Conservation (phyloP, 2,797 vertebrate genomes). For the Microctenopoma steveboyesi region DNA sequence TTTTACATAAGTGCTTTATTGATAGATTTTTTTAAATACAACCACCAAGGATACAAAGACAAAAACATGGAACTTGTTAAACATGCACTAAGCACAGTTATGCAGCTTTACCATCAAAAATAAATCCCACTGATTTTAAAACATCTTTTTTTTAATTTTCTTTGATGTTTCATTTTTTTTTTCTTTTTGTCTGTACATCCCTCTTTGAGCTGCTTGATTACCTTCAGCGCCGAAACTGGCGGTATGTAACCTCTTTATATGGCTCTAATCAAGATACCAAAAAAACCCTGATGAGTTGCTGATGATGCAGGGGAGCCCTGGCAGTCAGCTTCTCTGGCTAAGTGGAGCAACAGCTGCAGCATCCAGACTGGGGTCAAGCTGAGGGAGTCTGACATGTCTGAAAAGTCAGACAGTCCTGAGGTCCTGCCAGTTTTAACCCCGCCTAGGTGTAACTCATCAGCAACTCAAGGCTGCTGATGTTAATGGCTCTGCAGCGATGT, state of each 20-base stretch:
- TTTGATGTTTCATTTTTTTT: slow-evolving; percentile 14
- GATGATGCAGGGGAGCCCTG: slow-evolving; percentile 44
- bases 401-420: slow-evolving; percentile 1
- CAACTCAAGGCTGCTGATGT: neutral
- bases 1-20: neutral
- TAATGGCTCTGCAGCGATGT: slow-evolving; percentile 16
- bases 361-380: slow-evolving; percentile 43
- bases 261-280: slow-evolving; percentile 51
- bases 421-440: slow-evolving; percentile 19
- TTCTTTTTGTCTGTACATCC: slow-evolving; percentile 8
- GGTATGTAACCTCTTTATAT: slow-evolving; percentile 38
- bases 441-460: slow-evolving; percentile 10
- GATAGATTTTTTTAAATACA: slow-evolving; percentile 9
- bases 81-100: neutral
- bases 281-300: slow-evolving; percentile 52
- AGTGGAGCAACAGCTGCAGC: slow-evolving; percentile 52
- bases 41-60: neutral
- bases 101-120: neutral
- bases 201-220: slow-evolving; percentile 44
- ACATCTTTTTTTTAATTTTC: neutral
- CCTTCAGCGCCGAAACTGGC: slow-evolving; percentile 18
- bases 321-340: slow-evolving; percentile 33
- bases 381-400: slow-evolving; percentile 25
- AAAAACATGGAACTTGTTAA: too few relatives aligned
- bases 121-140: neutral